Conservation (phyloP, 2,797 vertebrate genomes). For the Hemitrygon akajei region DNA sequence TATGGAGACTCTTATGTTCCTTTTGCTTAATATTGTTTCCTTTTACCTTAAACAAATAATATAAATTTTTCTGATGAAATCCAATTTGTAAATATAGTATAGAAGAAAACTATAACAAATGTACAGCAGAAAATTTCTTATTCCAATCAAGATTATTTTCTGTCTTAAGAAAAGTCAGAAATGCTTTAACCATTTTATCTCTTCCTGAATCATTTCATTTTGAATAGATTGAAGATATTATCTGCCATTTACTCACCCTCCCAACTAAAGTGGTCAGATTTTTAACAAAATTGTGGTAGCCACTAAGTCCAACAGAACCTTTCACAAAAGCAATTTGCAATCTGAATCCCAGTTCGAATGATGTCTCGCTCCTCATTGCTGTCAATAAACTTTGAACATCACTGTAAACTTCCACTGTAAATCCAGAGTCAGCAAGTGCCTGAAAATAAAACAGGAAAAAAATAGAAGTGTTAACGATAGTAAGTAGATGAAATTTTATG, state of each 20-base stretch:
- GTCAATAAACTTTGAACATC: slow-evolving; percentile 60
- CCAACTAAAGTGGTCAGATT: slow-evolving; percentile 61
- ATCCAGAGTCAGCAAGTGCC: slow-evolving; percentile 73
- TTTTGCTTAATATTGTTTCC: background rate
- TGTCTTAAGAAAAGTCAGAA: background rate
- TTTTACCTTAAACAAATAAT: background rate
- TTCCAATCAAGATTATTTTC: background rate
- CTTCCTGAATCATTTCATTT: background rate
- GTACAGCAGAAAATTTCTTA: background rate
- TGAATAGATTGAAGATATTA: background rate
- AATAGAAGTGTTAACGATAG: background rate
- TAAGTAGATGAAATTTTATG: too few relatives aligned
- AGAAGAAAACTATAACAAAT: background rate
- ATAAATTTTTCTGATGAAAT: background rate
- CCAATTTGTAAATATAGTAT: background rate
- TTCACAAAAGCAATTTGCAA: slow-evolving; percentile 48
- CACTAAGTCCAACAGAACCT: slow-evolving; percentile 42
- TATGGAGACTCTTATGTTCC: background rate
- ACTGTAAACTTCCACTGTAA: slow-evolving; percentile 61
- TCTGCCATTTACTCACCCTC: slow-evolving; percentile 57
- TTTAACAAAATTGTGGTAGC: slow-evolving; percentile 46
- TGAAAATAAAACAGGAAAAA: slow-evolving; percentile 48
- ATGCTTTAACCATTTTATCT: background rate
- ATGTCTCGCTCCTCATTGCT: slow-evolving; percentile 50
- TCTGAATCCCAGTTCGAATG: slow-evolving; percentile 40